These are phyloP conservation scores for Lepeophtheirus salmonis DNA, from an alignment of 1,140 invertebrate species.

Conservation along the genomic window DNA sequence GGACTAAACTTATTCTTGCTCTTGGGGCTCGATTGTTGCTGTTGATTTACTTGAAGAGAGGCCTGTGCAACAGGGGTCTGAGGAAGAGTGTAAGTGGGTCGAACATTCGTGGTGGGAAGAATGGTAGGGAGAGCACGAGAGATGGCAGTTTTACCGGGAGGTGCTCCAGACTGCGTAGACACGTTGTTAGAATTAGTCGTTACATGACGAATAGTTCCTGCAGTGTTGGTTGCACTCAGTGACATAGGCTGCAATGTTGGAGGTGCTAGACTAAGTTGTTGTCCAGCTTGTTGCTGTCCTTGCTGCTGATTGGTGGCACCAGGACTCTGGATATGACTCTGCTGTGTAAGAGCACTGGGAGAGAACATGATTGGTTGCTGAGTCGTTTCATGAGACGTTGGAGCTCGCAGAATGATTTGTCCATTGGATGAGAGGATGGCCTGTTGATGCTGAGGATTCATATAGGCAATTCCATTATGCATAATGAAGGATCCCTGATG, in stretches of 20 bases:
- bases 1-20: too few species aligned
- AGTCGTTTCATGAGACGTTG: neutral
- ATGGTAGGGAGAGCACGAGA: neutral
- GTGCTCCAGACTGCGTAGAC: neutral
- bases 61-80: too few species aligned
- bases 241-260: constrained; percentile 7
- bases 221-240: neutral
- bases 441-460: neutral
- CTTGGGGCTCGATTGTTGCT: too few species aligned
- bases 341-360: too few species aligned
- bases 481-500: too few species aligned
- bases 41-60: too few species aligned
- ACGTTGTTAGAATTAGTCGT: too few species aligned
- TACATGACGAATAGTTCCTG: neutral
- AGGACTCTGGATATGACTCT: too few species aligned
- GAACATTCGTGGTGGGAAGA: neutral
- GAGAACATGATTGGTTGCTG: constrained; percentile 8
- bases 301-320: neutral
- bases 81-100: neutral
- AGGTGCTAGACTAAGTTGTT: neutral
- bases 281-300: neutral
- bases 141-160: constrained; percentile 3
- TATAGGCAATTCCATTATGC: too few species aligned
- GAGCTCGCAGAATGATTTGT: constrained; percentile 3
- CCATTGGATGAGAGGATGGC: constrained; percentile 5